Percentiles rank a stretch among this genome's conserved stretches.
phyloP scores from a whole-genome alignment of 2,797 vertebrate species.

The Synaphobranchus kaupii region DNA sequence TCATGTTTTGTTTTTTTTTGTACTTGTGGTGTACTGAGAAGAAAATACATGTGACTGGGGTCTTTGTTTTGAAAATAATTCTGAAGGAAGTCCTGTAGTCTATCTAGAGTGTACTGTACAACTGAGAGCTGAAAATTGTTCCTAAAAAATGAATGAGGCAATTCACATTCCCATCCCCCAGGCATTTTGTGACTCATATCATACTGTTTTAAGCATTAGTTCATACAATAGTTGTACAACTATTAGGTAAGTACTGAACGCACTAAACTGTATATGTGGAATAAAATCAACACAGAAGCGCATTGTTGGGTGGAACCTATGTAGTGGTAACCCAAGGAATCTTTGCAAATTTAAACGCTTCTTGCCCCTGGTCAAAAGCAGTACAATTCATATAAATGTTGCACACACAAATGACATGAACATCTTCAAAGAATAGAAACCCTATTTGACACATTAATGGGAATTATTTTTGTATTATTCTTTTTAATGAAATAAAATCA shows the following conservation, averaged over 20 bases:
- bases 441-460: neutral
- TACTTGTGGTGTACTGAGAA: neutral
- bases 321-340: neutral
- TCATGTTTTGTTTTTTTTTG: too few relatives aligned
- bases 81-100: neutral
- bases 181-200: constrained; percentile 32
- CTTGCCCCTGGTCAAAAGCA: neutral
- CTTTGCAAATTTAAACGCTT: neutral
- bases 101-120: neutral
- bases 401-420: neutral
- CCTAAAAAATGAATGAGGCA: constrained; percentile 19
- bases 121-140: neutral
- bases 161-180: constrained; percentile 19
- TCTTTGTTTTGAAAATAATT: neutral
- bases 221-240: neutral
- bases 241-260: neutral
- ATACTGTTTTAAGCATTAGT: constrained; percentile 24
- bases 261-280: neutral
- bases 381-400: neutral
- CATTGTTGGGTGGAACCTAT: neutral
- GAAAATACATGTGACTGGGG: neutral
- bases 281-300: neutral
- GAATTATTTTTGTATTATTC: too few relatives aligned
- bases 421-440: constrained; percentile 1
- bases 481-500: neutral